Conservation (phyloP, 2,797 vertebrate species). For the Craterocephalus amniculus region DNA sequence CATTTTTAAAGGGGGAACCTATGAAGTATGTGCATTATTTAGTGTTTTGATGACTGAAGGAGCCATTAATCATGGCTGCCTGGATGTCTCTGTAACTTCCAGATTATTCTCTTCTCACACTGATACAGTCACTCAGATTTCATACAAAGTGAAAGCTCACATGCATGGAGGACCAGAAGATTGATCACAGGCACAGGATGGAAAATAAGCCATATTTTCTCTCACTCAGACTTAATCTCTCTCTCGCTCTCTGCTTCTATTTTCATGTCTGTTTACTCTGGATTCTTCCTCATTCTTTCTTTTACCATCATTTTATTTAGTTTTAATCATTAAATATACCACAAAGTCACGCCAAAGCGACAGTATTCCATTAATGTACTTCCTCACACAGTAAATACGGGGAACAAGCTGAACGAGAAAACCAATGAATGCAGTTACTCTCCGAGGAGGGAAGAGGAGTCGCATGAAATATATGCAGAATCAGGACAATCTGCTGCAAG, state of each 20-base stretch:
- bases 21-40: not conserved
- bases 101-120: constrained; percentile 19
- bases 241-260: constrained; percentile 12
- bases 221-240: constrained; percentile 16
- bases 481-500: constrained; percentile 10
- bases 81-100: constrained; percentile 19
- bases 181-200: constrained; percentile 14
- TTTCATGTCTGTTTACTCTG: constrained; percentile 17
- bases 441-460: not conserved
- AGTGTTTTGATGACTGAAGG: constrained; percentile 9
- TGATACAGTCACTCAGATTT: constrained; percentile 35
- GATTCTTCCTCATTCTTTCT: not conserved
- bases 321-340: constrained; percentile 38
- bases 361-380: constrained; percentile 25
- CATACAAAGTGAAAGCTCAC: constrained; percentile 20
- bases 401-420: constrained; percentile 25
- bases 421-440: constrained; percentile 33
- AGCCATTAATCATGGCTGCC: constrained; percentile 23
- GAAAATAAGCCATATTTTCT: constrained; percentile 27
- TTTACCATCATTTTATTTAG: not conserved
- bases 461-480: not conserved
- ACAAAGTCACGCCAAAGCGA: constrained; percentile 34
- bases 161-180: constrained; percentile 20
- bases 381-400: constrained; percentile 39
- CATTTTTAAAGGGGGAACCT: not conserved